A percentile compares a stretch with the other conserved stretches of the same genome.
phyloP scores from a whole-genome alignment of 2,113 vertebrate genomes.

The Psettodes erumei region DNA sequence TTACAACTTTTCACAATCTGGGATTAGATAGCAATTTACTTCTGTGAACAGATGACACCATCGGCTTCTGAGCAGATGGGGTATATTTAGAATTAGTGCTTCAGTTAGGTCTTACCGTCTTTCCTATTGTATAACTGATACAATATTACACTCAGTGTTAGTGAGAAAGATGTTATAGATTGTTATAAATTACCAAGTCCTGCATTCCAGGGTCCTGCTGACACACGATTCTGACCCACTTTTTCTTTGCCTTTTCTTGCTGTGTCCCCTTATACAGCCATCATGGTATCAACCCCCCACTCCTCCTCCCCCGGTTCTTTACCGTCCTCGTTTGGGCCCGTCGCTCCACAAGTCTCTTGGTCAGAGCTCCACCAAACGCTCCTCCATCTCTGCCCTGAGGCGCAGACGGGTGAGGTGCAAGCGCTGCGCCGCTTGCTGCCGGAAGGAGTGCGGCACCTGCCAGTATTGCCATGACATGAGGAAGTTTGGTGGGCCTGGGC shows the following conservation, averaged over 20 bases:
- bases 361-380: conserved; percentile 80
- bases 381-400: conserved; percentile 89
- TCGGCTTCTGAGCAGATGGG: background rate
- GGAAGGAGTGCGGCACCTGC: conserved; percentile 93
- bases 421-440: conserved; percentile 91
- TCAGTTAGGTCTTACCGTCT: too few relatives aligned
- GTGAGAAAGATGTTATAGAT: too few relatives aligned
- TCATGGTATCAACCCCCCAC: conserved; percentile 81
- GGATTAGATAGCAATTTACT: background rate
- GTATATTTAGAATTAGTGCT: background rate
- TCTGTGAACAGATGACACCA: too few relatives aligned
- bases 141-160: too few relatives aligned
- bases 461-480: conserved; percentile 96
- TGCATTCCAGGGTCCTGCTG: too few relatives aligned
- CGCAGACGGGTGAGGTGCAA: conserved; percentile 92
- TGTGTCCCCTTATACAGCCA: conserved; percentile 66
- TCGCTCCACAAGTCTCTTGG: conserved; percentile 81
- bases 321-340: conserved; percentile 74
- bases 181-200: too few relatives aligned
- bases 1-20: background rate
- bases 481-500: conserved; percentile 94
- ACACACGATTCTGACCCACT: background rate
- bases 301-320: conserved; percentile 66
- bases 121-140: too few relatives aligned
- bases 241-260: background rate